A percentile compares a stretch with the other conserved stretches of the same genome.
Evolutionary conservation across 2,888 invertebrate genomes (phyloP).

Genomic region (Morpho deidamia): DNA sequence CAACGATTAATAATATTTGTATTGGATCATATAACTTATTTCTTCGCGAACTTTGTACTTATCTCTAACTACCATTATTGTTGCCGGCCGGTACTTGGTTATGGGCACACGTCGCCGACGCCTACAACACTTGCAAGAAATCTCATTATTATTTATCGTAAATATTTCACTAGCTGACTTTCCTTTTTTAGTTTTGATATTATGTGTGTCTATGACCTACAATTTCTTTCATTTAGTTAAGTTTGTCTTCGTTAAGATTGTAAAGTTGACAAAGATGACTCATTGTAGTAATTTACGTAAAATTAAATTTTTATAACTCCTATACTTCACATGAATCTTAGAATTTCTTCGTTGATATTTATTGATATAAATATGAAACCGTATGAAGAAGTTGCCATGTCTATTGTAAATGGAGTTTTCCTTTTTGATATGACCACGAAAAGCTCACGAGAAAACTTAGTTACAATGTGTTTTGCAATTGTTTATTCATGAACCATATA

Average conservation of each 20-base stretch:
- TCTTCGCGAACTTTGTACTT: not conserved
- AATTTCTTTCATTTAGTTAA: too few relatives aligned
- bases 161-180: not conserved
- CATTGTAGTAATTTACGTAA: not conserved
- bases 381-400: too few relatives aligned
- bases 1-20: not conserved
- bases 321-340: too few relatives aligned
- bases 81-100: conserved; percentile 35
- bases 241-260: too few relatives aligned
- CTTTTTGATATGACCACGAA: too few relatives aligned
- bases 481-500: too few relatives aligned
- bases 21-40: not conserved
- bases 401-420: too few relatives aligned
- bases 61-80: not conserved
- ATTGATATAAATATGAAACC: too few relatives aligned
- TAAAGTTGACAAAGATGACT: not conserved
- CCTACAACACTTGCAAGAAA: not conserved
- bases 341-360: too few relatives aligned
- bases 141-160: not conserved
- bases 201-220: not conserved
- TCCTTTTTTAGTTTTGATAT: not conserved
- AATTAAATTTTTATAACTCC: not conserved
- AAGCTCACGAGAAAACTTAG: too few relatives aligned
- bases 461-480: too few relatives aligned
- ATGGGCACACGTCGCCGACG: conserved; percentile 30